A percentile compares a stretch with the other conserved stretches of the same genome.
Conservation (phyloP, 1,140 invertebrate species). For the Melitaea cinxia region DNA sequence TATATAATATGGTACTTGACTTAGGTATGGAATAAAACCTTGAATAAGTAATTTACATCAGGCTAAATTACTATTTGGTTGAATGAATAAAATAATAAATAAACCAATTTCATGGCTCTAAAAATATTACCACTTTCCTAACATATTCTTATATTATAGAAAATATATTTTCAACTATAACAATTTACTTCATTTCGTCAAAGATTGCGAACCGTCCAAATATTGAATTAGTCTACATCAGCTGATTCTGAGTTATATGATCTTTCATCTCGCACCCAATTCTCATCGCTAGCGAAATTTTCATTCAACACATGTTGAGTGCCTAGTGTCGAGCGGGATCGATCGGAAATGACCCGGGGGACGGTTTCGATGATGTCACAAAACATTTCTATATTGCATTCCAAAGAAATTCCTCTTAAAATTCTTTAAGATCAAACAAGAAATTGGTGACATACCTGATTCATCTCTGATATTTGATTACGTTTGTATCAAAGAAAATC, state of each 20-base stretch:
- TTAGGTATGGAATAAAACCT: too few relatives aligned
- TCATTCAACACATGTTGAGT: constrained; percentile 9
- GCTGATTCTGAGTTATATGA: neutral
- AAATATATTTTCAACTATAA: too few relatives aligned
- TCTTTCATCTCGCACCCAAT: constrained; percentile 4
- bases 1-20: too few relatives aligned
- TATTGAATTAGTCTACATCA: neutral
- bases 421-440: constrained; percentile 1
- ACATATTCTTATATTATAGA: too few relatives aligned
- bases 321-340: neutral
- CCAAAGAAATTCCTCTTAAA: constrained; percentile 3
- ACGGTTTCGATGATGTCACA: constrained; percentile 11
- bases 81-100: too few relatives aligned
- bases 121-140: too few relatives aligned
- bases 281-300: constrained; percentile 6
- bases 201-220: neutral
- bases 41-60: too few relatives aligned
- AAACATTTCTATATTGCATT: constrained; percentile 19
- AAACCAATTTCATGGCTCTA: too few relatives aligned
- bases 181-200: neutral
- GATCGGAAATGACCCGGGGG: constrained; percentile 4
- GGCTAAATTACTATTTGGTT: too few relatives aligned
- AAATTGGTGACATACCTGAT: constrained; percentile 2
- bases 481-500: too few relatives aligned
- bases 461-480: neutral